These are phyloP conservation scores for Heliocidaris erythrogramma DNA, from an alignment of 35 echinoderm and acorn worm genomes.

Conservation along the genomic window DNA sequence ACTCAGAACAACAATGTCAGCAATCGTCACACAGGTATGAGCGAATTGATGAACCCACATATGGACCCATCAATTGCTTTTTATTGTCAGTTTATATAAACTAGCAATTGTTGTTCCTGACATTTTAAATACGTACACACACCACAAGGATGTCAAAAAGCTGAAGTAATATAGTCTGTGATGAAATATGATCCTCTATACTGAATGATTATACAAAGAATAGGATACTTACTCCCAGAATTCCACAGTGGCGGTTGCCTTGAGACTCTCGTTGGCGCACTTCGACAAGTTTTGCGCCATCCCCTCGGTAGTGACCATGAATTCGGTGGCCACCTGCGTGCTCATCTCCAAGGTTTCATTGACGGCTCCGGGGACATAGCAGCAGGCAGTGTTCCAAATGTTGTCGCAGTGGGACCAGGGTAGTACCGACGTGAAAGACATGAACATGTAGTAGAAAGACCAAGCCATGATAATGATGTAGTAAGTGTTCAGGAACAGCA, in stretches of 20 bases:
- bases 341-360: constrained; percentile 31
- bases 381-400: constrained; percentile 70
- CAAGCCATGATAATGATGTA: constrained; percentile 89
- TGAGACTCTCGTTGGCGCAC: constrained; percentile 16
- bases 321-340: background rate
- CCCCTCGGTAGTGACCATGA: background rate
- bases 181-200: too few relatives aligned
- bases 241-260: constrained; percentile 48
- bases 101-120: too few relatives aligned
- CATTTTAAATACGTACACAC: too few relatives aligned
- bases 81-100: too few relatives aligned
- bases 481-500: constrained; percentile 74
- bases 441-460: constrained; percentile 94
- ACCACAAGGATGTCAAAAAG: too few relatives aligned
- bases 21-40: too few relatives aligned
- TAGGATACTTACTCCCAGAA: constrained; percentile 88
- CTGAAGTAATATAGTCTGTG: too few relatives aligned
- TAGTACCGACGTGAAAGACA: constrained; percentile 79
- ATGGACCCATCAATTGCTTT: too few relatives aligned
- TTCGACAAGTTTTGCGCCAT: background rate
- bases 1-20: too few relatives aligned
- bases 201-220: too few relatives aligned
- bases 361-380: constrained; percentile 49
- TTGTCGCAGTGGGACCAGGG: constrained; percentile 89
- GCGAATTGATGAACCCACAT: too few relatives aligned